These are phyloP conservation scores for Onychomys torridus DNA, from an alignment of 2,797 vertebrate genomes.

Conservation along the genomic window DNA sequence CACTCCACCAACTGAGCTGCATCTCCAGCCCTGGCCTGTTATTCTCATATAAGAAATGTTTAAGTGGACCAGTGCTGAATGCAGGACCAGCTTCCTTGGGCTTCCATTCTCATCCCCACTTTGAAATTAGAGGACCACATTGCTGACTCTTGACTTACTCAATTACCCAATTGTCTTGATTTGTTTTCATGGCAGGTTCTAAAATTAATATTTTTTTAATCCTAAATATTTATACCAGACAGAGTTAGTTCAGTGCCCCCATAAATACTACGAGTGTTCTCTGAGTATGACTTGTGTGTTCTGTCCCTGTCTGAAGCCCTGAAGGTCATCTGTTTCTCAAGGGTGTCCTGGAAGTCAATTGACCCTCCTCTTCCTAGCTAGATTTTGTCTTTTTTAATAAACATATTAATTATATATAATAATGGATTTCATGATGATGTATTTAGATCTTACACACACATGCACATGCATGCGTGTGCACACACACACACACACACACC, in stretches of 20 bases:
- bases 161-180: not conserved
- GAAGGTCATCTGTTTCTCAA: not conserved
- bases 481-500: too few relatives aligned
- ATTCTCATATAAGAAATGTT: not conserved
- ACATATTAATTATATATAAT: not conserved
- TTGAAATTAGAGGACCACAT: accelerated
- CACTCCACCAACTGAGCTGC: not conserved
- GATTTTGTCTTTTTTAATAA: not conserved
- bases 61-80: not conserved
- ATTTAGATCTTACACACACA: too few relatives aligned
- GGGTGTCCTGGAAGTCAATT: not conserved
- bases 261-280: accelerated
- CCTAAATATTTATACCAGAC: not conserved
- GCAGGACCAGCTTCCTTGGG: not conserved
- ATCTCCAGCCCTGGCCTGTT: not conserved
- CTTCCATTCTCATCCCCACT: accelerated
- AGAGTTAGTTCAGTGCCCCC: too few relatives aligned
- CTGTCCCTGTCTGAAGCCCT: not conserved
- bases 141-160: too few relatives aligned
- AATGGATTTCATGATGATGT: not conserved
- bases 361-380: not conserved
- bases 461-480: too few relatives aligned
- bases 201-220: not conserved
- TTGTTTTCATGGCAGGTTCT: not conserved
- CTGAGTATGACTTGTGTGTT: accelerated